phyloP scores from a whole-genome alignment of 2,113 vertebrate genomes.

The Lutjanus erythropterus region DNA sequence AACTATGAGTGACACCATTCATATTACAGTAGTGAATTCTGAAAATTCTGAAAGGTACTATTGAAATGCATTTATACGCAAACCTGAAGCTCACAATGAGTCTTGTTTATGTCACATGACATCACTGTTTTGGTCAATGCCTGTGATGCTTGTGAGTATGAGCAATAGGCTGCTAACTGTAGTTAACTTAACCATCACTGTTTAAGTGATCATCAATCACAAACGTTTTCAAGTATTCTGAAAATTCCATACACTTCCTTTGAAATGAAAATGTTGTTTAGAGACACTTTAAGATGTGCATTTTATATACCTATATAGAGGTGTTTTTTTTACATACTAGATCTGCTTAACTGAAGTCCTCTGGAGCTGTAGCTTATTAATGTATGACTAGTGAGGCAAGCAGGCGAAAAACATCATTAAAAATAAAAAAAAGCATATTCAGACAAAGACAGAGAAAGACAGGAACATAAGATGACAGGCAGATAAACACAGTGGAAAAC shows the following conservation, averaged over 20 bases:
- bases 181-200: no score
- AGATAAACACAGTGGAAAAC: constrained; percentile 41
- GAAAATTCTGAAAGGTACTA: no score
- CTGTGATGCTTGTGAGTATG: no score
- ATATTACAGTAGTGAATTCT: background rate
- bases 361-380: constrained; percentile 1
- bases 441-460: constrained; percentile 7
- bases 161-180: no score
- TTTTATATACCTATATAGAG: no score
- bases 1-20: background rate
- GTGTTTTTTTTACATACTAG: background rate
- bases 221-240: no score
- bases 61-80: no score
- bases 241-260: no score
- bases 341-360: background rate
- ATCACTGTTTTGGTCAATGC: no score
- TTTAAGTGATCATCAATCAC: no score
- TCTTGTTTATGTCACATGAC: no score
- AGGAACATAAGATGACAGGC: constrained; percentile 39
- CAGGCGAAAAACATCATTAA: background rate
- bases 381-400: constrained; percentile 2
- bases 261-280: background rate
- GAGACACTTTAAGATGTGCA: background rate
- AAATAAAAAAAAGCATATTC: constrained; percentile 24
- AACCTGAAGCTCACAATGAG: no score